Evolutionary conservation across 92 coral and sea anemone species (phyloP), one percentile per base, ranked within the genome.

Genomic region (Siderastrea siderea): DNA sequence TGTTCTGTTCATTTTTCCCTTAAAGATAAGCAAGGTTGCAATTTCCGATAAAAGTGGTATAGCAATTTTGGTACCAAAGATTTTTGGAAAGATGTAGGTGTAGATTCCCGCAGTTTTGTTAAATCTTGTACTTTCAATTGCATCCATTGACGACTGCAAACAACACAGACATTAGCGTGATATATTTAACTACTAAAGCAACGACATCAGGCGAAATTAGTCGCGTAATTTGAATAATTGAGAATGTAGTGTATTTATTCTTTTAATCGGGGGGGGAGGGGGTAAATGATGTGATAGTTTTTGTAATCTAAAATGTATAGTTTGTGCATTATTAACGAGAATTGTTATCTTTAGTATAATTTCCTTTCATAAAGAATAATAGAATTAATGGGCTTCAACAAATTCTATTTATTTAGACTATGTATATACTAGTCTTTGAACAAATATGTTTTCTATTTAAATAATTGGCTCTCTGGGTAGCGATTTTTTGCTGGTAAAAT

Each of bases 381-480:
- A 47, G 13, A 9, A 15, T 4, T 16, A 77, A 47, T 62, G 55
- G 58, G 16, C 48, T n/a, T 3, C 49, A 4, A 26, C 45, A n/a
- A 61, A 47, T 49, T 85, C 3, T 85, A 75, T 77, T 82, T 82
- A 70, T 50, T 75, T 75, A 26, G 38, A 26, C 38, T 26, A 5
- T 75, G 65, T 75, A 70, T 16, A 55, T 62, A 66, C 3, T 14
- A 46, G 17, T 47, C 48, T 46, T n/a, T 38, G 80, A 47, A 48
- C 6, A 13, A 38, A 52, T 66, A 64, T 46, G 73, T 54, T 58
- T 54, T 65, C 38, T 73, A 77, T 77, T 86, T 67, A 67, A 71
- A 86, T 77, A 10, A 14, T 77, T 77, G 69, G 60, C 83, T 61
- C 54, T 49, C 54, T 60, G 48, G 76, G 53, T 59, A 64, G 14